Evolutionary conservation across 2,888 invertebrate species (phyloP).

Genomic region (Parasteatoda lunata): DNA sequence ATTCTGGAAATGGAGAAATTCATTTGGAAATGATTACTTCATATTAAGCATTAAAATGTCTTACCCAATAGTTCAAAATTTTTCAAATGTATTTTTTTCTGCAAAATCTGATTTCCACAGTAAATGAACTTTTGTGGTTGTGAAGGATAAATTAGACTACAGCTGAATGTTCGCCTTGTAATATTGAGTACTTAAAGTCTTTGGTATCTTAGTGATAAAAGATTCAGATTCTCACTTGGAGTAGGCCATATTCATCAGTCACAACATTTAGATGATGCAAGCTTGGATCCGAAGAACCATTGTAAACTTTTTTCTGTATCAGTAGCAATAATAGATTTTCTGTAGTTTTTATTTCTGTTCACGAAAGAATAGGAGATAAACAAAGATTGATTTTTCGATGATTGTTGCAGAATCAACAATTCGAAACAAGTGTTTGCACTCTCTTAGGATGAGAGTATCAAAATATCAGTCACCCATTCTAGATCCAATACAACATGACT

Average conservation of each 20-base stretch:
- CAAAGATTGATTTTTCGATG: background rate
- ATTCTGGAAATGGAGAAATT: background rate
- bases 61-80: background rate
- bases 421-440: background rate
- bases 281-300: background rate
- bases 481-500: slow-evolving; percentile 4
- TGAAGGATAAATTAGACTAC: background rate
- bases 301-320: slow-evolving; percentile 4
- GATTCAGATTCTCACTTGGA: background rate
- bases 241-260: background rate
- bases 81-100: background rate
- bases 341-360: background rate
- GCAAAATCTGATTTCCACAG: slow-evolving; percentile 1
- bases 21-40: background rate
- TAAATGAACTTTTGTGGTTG: background rate
- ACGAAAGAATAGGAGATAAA: background rate
- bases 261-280: background rate
- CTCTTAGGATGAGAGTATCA: background rate
- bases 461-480: background rate
- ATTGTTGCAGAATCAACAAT: background rate
- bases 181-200: background rate
- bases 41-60: background rate
- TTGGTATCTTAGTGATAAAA: background rate
- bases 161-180: background rate
- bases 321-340: background rate